Evolutionary conservation across 2,797 vertebrate genomes (phyloP), one percentile per base, ranked within the genome.

Genomic region (Manis pentadactyla): DNA sequence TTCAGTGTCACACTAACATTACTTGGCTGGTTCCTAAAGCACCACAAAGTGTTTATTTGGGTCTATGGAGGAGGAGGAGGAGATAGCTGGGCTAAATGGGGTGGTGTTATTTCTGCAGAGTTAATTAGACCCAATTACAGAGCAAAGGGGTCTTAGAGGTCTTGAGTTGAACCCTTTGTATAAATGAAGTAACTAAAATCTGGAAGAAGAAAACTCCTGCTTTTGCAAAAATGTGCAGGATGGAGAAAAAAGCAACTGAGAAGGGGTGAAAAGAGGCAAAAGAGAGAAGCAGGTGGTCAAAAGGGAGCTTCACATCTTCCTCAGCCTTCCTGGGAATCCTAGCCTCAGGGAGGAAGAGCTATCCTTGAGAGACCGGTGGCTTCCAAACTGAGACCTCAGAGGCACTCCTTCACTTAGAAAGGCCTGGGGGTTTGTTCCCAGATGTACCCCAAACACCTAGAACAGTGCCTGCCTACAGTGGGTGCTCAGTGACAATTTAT

Each of bases 1-100:
- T 73, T 92, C 57, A 53, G 69, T 73, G 37, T 63, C 57, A 53
- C 53, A 46, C 17, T 9, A 4, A 64, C 46, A n/a, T 59, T 7
- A 5, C 6, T 61, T 91, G 46, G 61, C 23, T 77, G 73, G 39
- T 85, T 94, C 96, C 75, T 74, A 90, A 83, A 87, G 63, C 2
- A 19, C 49, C 39, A 46, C 39, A 9, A 37, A 59, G 53, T 78
- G 37, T 75, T 85, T 75, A 23, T 46, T 37, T 84, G n/a, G 14
- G 55, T 42, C 11, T 19, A 1, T 18, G 37, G 25, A 21, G 64
- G 18, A 34, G 42, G 49, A 17, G 5, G 64, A 51, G 8, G 64
- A 74, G 74, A 39, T 0, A 27, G 39, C 27, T 59, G 63, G 64
- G n/a, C 10, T 66, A 42, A 59, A 29, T n/a, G 17, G 66, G 31